Conservation (phyloP, 2,113 vertebrate genomes). For the Ciconia stormi region DNA sequence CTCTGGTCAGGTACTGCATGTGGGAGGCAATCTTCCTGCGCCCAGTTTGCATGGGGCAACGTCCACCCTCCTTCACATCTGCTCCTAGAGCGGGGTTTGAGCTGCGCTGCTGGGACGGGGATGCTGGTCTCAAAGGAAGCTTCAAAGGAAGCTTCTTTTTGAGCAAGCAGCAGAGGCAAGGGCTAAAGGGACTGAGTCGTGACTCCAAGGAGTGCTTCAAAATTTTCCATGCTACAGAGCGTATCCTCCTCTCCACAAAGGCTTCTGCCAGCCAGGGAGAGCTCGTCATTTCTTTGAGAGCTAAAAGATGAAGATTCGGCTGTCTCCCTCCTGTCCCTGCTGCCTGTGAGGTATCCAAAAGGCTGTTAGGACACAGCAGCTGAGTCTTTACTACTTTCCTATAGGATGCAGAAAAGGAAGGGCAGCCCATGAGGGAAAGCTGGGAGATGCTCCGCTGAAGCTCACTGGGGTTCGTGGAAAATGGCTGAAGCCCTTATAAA, state of each 20-base stretch:
- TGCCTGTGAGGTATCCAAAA: background rate
- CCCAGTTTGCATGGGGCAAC: background rate
- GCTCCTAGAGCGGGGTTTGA: background rate
- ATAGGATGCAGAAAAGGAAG: background rate
- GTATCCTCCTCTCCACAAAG: background rate
- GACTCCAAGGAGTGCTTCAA: background rate
- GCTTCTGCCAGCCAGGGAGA: background rate
- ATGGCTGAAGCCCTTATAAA: background rate
- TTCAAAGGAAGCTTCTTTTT: background rate
- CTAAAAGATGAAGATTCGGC: background rate
- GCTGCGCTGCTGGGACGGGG: background rate
- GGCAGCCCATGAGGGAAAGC: accelerated
- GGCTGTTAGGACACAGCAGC: background rate
- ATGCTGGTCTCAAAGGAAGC: background rate
- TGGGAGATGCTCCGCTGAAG: background rate
- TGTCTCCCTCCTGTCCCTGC: background rate
- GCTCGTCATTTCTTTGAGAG: background rate
- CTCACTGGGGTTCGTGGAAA: background rate
- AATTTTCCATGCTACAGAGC: background rate
- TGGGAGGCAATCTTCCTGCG: background rate
- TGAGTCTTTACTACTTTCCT: background rate
- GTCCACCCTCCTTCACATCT: background rate
- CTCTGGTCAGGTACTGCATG: accelerated
- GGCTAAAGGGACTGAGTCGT: background rate
- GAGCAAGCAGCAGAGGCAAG: accelerated